phyloP scores from a whole-genome alignment of 2,888 invertebrate species.

The Brachylomia viminalis region DNA sequence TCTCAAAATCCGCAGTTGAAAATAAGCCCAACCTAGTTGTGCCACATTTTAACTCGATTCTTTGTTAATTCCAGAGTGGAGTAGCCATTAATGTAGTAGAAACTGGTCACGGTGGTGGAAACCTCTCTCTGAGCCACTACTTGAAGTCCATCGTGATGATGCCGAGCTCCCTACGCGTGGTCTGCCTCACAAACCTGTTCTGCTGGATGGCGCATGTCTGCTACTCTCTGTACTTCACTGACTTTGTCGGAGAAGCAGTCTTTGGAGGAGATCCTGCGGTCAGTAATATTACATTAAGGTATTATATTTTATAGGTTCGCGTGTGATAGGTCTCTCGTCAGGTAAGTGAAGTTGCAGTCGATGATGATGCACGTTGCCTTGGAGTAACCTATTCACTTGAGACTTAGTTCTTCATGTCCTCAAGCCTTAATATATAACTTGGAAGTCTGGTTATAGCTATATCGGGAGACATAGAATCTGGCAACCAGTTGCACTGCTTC shows the following conservation, averaged over 20 bases:
- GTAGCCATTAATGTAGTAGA: conserved; percentile 70
- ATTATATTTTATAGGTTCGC: background rate
- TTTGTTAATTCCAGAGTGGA: conserved; percentile 68
- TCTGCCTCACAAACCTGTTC: conserved; percentile 98
- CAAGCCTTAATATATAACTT: background rate
- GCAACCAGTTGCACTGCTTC: background rate
- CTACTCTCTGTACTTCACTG: conserved; percentile 98
- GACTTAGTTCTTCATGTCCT: background rate
- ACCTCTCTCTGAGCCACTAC: conserved; percentile 93
- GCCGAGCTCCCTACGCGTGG: conserved; percentile 95
- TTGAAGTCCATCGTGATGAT: conserved; percentile 97
- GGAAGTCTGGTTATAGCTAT: background rate
- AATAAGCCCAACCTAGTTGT: background rate
- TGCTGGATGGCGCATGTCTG: conserved; percentile 99
- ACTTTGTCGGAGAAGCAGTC: conserved; percentile 98
- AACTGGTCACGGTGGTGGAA: conserved; percentile 69
- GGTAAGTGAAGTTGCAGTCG: background rate
- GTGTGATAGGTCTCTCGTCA: background rate
- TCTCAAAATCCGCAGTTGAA: background rate
- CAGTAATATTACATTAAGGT: conserved; percentile 69
- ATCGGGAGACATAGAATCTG: background rate
- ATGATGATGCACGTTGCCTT: background rate
- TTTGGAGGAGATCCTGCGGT: conserved; percentile 96
- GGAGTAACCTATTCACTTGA: background rate
- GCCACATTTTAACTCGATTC: background rate